These are phyloP conservation scores for Protonemura montana DNA, from an alignment of 2,888 invertebrate genomes.

Conservation along the genomic window DNA sequence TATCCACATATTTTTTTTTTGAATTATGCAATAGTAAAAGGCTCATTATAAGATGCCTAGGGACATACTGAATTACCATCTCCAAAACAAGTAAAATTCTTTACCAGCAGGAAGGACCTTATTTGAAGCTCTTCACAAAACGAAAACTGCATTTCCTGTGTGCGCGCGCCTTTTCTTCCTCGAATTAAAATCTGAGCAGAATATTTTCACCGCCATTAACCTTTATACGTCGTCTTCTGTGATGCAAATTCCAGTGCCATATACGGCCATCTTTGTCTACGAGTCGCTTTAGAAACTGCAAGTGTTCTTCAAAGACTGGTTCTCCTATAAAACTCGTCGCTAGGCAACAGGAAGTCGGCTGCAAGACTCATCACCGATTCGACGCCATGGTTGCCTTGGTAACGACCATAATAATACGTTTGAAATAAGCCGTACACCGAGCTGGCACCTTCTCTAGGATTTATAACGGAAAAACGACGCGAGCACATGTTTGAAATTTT, in stretches of 20 bases:
- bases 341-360: not conserved
- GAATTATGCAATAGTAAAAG: too few relatives aligned
- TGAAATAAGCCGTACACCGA: too few relatives aligned
- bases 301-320: not conserved
- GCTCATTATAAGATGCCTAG: too few relatives aligned
- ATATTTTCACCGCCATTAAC: not conserved
- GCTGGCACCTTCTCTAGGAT: too few relatives aligned
- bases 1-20: too few relatives aligned
- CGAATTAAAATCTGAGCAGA: not conserved
- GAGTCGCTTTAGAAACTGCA: not conserved
- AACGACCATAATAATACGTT: not conserved
- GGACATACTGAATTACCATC: too few relatives aligned
- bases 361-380: not conserved
- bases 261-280: not conserved
- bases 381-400: not conserved
- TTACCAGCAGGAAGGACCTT: too few relatives aligned
- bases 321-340: not conserved
- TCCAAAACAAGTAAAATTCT: too few relatives aligned
- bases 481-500: too few relatives aligned
- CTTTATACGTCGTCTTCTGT: not conserved
- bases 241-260: too few relatives aligned
- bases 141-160: not conserved
- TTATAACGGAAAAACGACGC: too few relatives aligned
- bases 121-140: not conserved
- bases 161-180: not conserved